Evolutionary conservation across 1,140 invertebrate species (phyloP).

Genomic region (Gonioctena quinquepunctata): DNA sequence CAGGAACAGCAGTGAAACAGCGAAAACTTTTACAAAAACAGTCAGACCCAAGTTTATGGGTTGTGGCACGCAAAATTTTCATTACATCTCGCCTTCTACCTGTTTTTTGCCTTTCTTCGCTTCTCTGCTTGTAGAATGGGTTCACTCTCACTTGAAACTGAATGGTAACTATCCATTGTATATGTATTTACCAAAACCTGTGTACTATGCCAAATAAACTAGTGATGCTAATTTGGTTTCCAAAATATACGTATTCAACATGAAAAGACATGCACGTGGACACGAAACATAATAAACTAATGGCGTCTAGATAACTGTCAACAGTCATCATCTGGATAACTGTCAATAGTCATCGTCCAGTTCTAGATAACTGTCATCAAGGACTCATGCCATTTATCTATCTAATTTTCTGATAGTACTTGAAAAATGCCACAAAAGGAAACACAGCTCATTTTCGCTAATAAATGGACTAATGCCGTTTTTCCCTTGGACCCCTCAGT

Average conservation of each 20-base stretch:
- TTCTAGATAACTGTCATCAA: neutral
- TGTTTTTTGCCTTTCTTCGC: slow-evolving; percentile 19
- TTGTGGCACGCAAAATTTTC: slow-evolving; percentile 7
- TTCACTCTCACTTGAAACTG: slow-evolving; percentile 17
- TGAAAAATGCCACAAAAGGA: neutral
- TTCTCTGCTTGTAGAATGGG: slow-evolving; percentile 12
- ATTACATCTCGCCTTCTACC: slow-evolving; percentile 15
- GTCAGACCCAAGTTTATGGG: slow-evolving; percentile 19
- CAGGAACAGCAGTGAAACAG: slow-evolving; percentile 9
- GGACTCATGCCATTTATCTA: neutral
- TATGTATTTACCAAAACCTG: neutral
- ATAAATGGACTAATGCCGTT: neutral
- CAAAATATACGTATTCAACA: too few species aligned
- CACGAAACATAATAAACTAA: neutral
- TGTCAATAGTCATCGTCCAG: neutral
- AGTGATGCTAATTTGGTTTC: neutral
- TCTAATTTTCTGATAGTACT: neutral
- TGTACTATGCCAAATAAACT: neutral
- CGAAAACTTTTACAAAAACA: slow-evolving; percentile 13
- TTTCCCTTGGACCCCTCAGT: too few species aligned
- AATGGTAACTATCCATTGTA: slow-evolving; percentile 23
- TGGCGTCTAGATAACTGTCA: neutral
- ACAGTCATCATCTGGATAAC: neutral
- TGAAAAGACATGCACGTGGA: too few species aligned
- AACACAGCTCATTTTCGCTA: neutral